phyloP scores from a whole-genome alignment of 2,888 invertebrate genomes.

The Torymus tubicola region DNA sequence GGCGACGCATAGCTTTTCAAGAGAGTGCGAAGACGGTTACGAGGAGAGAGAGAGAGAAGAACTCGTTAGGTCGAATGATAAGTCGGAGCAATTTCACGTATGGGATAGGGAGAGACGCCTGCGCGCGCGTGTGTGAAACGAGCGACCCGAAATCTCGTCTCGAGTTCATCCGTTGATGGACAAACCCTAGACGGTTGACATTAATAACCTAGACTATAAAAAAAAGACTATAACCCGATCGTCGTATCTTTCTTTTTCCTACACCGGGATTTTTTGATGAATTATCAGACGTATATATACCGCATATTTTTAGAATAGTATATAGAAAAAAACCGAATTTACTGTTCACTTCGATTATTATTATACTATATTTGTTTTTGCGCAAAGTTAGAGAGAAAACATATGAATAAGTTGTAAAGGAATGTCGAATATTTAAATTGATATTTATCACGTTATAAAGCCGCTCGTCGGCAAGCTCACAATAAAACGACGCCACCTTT shows the following conservation, averaged over 20 bases:
- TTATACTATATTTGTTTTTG: too few relatives aligned
- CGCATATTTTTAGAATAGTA: too few relatives aligned
- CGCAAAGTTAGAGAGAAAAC: too few relatives aligned
- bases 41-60: conserved; percentile 55
- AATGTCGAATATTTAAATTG: conserved; percentile 32
- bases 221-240: conserved; percentile 9
- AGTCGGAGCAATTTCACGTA: conserved; percentile 73
- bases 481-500: conserved; percentile 28
- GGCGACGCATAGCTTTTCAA: conserved; percentile 60
- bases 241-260: background rate
- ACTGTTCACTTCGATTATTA: too few relatives aligned
- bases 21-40: conserved; percentile 69
- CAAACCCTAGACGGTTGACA: conserved; percentile 51
- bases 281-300: too few relatives aligned
- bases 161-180: conserved; percentile 32
- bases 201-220: conserved; percentile 41
- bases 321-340: too few relatives aligned
- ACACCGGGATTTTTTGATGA: background rate
- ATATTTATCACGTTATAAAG: conserved; percentile 37
- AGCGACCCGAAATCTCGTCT: conserved; percentile 23
- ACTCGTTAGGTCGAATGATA: conserved; percentile 75
- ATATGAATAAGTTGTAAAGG: background rate
- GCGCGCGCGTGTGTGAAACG: conserved; percentile 23
- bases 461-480: conserved; percentile 1
- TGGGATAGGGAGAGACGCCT: conserved; percentile 46